Evolutionary conservation across 1,140 invertebrate species (phyloP), one percentile per base, ranked within the genome.

Genomic region (Pachyrhynchus sulphureomaculatus): DNA sequence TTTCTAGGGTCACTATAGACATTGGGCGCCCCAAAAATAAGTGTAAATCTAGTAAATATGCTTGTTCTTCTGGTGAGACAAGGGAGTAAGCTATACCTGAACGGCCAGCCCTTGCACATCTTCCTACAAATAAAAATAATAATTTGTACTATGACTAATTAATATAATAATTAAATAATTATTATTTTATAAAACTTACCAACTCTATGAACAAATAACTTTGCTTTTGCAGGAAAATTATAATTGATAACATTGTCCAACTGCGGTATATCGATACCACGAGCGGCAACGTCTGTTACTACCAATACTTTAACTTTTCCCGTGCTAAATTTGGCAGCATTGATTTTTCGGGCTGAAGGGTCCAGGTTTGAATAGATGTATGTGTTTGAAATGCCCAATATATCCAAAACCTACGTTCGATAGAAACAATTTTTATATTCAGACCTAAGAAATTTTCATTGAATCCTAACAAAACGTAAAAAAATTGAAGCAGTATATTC

Each of bases 161-260:
- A n/a, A n/a, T n/a, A n/a, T n/a, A n/a, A n/a, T n/a, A n/a, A n/a
- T n/a, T n/a, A n/a, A n/a, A n/a, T n/a, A n/a, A n/a, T n/a, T n/a
- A n/a, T n/a, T n/a, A n/a, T n/a, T n/a, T n/a, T n/a, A n/a, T 2
- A 13, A 29, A 56, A 85, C 89, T 82, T 78, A 94, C 94, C 97
- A 55, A 98, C 97, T 86, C 97, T 85, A 78, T 99, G 97, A 20
- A 99, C 90, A 82, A 98, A 99, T 8, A 99, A 80, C 79, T 99
- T 99, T 0, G 93, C 84, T 78, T 96, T 98, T 0, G 92, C 88
- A 0, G 98, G 97, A 75, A 99, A 99, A 81, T 99, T 90, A 69
- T 88, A 95, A 78, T 99, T 99, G 37, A 99, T 95, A 3, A 99
- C 96, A 74, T 91, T 94, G 73, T 99, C 96, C 54, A 99, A 77